Percentiles rank a stretch among this genome's conserved stretches.
Conservation (phyloP, 2,888 invertebrate species). For the Eueremaeus valkanovi region DNA sequence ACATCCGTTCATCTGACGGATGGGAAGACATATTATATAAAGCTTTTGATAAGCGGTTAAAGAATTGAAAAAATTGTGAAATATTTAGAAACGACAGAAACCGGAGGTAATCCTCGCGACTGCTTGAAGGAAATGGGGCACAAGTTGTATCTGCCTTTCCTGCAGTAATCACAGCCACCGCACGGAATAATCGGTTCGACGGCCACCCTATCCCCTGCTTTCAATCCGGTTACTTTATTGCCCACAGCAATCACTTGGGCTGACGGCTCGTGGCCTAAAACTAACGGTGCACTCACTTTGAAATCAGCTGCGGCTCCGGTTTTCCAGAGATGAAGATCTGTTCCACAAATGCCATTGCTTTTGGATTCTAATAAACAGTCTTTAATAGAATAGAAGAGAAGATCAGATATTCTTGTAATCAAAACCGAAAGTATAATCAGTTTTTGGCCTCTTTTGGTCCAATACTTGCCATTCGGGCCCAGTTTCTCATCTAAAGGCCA, state of each 20-base stretch:
- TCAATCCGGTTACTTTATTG: conserved; percentile 56
- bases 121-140: conserved; percentile 68
- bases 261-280: conserved; percentile 86
- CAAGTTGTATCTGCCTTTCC: conserved; percentile 81
- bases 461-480: conserved; percentile 21
- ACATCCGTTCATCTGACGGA: conserved; percentile 83
- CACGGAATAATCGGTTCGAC: conserved; percentile 92
- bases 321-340: conserved; percentile 86
- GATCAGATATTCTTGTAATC: too few species aligned
- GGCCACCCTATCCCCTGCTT: conserved; percentile 78
- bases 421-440: too few species aligned
- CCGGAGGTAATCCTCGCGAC: conserved; percentile 92
- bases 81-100: too few species aligned
- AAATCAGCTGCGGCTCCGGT: conserved; percentile 81
- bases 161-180: conserved; percentile 75
- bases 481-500: conserved; percentile 1
- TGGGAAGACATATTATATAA: too few species aligned
- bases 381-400: neutral
- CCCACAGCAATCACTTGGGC: conserved; percentile 63
- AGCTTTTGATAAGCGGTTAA: too few species aligned
- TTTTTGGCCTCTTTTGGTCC: neutral
- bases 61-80: too few species aligned
- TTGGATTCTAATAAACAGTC: neutral
- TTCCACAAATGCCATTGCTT: conserved; percentile 85
- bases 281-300: conserved; percentile 78